These are phyloP conservation scores for Papilio polytes DNA, from an alignment of 1,140 invertebrate genomes.

Conservation along the genomic window DNA sequence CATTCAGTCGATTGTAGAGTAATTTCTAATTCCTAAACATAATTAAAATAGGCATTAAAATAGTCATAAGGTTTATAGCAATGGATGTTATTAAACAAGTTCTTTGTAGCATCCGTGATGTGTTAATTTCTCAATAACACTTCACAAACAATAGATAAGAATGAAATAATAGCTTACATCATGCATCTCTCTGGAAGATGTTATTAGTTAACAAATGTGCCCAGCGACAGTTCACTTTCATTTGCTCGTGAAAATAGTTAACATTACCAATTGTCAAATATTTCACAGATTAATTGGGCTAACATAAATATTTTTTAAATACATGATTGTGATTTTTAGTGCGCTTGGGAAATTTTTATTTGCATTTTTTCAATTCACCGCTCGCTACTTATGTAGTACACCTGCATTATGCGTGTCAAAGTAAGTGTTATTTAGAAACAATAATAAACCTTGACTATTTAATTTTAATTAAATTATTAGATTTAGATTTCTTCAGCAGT, in stretches of 20 bases:
- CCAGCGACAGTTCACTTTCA: background rate
- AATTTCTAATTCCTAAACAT: background rate
- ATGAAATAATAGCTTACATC: conserved; percentile 28
- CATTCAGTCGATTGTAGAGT: background rate
- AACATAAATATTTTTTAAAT: background rate
- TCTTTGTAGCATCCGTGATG: conserved; percentile 25
- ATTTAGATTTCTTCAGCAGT: background rate
- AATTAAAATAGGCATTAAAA: background rate
- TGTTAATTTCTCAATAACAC: conserved; percentile 21
- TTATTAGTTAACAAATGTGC: conserved; percentile 1
- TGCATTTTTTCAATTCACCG: background rate
- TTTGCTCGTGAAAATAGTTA: background rate
- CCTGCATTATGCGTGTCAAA: conserved; percentile 9
- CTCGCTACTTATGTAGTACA: background rate
- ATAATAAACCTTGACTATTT: background rate
- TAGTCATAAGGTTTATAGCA: background rate
- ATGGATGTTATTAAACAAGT: conserved; percentile 24
- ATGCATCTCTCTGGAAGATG: background rate
- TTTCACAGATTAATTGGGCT: background rate
- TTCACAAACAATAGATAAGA: conserved; percentile 22
- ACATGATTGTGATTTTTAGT: background rate
- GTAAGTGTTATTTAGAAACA: background rate
- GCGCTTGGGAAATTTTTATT: background rate
- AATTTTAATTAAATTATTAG: background rate
- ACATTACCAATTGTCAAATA: background rate